phyloP scores from a whole-genome alignment of 2,113 vertebrate genomes.

The Corythornis madagascariensis region DNA sequence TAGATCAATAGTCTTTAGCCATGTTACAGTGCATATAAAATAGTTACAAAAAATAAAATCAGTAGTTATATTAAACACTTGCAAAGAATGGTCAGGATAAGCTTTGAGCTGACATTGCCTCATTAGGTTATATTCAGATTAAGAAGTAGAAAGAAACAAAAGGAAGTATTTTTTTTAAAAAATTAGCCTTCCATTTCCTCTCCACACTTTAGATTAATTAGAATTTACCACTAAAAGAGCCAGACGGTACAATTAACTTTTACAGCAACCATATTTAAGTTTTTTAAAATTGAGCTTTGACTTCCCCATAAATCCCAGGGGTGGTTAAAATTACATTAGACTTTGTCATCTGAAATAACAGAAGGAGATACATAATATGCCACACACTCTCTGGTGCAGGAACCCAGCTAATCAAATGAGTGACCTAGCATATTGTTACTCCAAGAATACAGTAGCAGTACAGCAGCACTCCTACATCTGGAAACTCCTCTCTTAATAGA shows the following conservation, averaged over 20 bases:
- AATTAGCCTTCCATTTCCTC: slow-evolving; percentile 48
- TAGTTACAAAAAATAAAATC: slow-evolving; percentile 33
- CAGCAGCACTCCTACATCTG: neutral
- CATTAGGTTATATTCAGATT: slow-evolving; percentile 61
- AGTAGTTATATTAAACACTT: slow-evolving; percentile 21
- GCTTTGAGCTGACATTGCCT: slow-evolving; percentile 37
- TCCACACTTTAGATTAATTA: slow-evolving; percentile 63
- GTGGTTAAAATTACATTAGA: slow-evolving; percentile 47
- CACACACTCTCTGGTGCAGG: neutral
- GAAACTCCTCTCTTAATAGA: neutral
- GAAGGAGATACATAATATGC: neutral
- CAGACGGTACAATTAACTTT: slow-evolving; percentile 57
- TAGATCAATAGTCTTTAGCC: slow-evolving; percentile 48
- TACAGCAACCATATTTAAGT: slow-evolving; percentile 52
- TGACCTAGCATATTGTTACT: neutral
- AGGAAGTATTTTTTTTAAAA: slow-evolving; percentile 29
- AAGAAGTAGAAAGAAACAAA: slow-evolving; percentile 42
- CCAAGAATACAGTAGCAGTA: neutral
- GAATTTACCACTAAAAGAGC: slow-evolving; percentile 52
- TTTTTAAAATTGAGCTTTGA: slow-evolving; percentile 43
- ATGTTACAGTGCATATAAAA: slow-evolving; percentile 31
- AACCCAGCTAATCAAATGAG: neutral
- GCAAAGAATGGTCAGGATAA: neutral
- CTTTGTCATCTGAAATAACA: slow-evolving; percentile 43
- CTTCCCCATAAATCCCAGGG: slow-evolving; percentile 42